Percentiles rank a stretch among this genome's conserved stretches.
These are phyloP conservation scores for Periplaneta americana DNA, from an alignment of 1,140 invertebrate species.

Conservation along the genomic window DNA sequence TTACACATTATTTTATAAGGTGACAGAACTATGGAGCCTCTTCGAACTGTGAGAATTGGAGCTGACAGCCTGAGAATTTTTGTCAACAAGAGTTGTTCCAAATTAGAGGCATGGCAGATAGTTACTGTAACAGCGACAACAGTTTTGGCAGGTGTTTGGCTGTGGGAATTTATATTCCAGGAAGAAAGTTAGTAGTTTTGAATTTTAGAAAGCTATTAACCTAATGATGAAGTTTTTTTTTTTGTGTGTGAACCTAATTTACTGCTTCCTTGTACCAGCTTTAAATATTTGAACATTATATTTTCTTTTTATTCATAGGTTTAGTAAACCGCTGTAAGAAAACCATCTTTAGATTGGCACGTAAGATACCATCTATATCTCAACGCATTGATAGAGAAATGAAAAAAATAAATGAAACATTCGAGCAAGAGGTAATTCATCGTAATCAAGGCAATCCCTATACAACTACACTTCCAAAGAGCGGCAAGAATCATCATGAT, in stretches of 20 bases:
- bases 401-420: constrained; percentile 7
- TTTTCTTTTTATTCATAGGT: constrained; percentile 1
- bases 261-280: background rate
- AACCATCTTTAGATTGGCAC: constrained; percentile 2
- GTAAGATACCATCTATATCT: constrained; percentile 1
- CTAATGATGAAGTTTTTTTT: background rate
- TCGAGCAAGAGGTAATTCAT: constrained; percentile 13
- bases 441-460: constrained; percentile 10
- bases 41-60: background rate
- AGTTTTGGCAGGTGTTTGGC: constrained; percentile 56
- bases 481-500: constrained; percentile 1
- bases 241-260: background rate
- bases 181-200: constrained; percentile 66
- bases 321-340: constrained; percentile 2
- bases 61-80: background rate
- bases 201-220: background rate
- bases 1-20: no score
- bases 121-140: constrained; percentile 64
- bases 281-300: background rate
- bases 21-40: no score
- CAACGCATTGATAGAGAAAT: background rate
- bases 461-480: constrained; percentile 1
- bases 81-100: background rate
- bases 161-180: constrained; percentile 63
- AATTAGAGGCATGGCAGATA: constrained; percentile 65